A percentile compares a stretch with the other conserved stretches of the same genome.
Evolutionary conservation across 2,888 invertebrate species (phyloP).

Genomic region (Leuctra nigra): DNA sequence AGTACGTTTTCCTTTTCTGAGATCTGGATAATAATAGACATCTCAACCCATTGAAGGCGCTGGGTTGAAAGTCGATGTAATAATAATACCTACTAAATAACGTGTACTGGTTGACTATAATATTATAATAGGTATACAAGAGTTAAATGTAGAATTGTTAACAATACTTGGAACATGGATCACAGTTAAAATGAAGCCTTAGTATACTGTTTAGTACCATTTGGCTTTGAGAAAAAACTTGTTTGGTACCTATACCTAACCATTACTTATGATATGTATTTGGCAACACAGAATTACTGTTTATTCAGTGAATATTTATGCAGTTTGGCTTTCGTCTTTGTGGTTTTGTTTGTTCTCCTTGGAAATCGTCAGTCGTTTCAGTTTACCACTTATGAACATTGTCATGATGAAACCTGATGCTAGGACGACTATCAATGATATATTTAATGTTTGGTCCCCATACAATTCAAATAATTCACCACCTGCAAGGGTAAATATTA

Average conservation of each 20-base stretch:
- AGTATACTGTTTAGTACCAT: no score
- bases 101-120: no score
- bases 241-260: background rate
- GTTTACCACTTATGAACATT: constrained; percentile 52
- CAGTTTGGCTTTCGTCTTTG: constrained; percentile 4
- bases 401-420: constrained; percentile 74
- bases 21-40: no score
- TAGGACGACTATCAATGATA: constrained; percentile 66
- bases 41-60: no score
- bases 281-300: background rate
- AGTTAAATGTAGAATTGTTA: no score
- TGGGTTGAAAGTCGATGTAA: no score
- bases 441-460: constrained; percentile 75
- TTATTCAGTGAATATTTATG: background rate
- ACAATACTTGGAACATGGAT: no score
- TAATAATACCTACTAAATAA: no score
- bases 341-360: constrained; percentile 2
- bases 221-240: background rate
- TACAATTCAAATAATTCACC: constrained; percentile 38
- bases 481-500: constrained; percentile 69
- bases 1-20: no score
- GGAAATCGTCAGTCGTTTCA: constrained; percentile 16
- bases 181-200: no score
- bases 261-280: background rate
- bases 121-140: no score